Evolutionary conservation across 2,113 vertebrate genomes (phyloP), one percentile per base, ranked within the genome.

Genomic region (Uropsilus gracilis): DNA sequence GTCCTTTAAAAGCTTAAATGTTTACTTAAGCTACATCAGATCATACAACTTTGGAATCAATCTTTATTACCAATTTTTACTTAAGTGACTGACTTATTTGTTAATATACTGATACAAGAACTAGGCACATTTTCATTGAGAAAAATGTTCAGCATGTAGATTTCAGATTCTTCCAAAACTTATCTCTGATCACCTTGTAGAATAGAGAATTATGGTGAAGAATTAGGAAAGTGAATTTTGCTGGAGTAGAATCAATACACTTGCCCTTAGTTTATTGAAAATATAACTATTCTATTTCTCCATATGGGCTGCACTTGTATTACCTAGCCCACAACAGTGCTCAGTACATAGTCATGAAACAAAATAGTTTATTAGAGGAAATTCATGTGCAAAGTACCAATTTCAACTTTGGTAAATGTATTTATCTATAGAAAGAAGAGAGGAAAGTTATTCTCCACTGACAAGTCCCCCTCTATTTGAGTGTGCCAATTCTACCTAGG

Each of bases 91-190:
- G 18, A 90, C 7, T 34, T 90, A 39, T 44, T 73, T 88, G 28
- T 75, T 61, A 55, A 64, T 63, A 16, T 72, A 83, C 2, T 63
- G 57, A 34, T 50, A 82, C 1, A 75, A 86, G 68, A 86, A 69
- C 14, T 59, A 32, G 30, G 22, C 71, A 55, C 75, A 34, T 73
- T 96, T 86, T 24, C 20, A 32, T 89, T 39, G 55, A 69, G 42
- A 61, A 82, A 30, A 89, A 78, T 86, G 34, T 75, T 80, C 66
- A 75, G n/a, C 48, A 37, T 28, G 42, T 32, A 26, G 3, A 50
- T 66, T 84, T 91, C 68, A 78, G 48, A 24, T 86, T 59, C 16
- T 86, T 89, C 95, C 37, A 92, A 39, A 75, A 85, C 6, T 77
- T 53, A 71, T 85, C 30, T 85, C 73, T 37, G 28, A 37, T 77